phyloP scores from a whole-genome alignment of 2,113 vertebrate species.

The Phalacrocorax brasilianus region DNA sequence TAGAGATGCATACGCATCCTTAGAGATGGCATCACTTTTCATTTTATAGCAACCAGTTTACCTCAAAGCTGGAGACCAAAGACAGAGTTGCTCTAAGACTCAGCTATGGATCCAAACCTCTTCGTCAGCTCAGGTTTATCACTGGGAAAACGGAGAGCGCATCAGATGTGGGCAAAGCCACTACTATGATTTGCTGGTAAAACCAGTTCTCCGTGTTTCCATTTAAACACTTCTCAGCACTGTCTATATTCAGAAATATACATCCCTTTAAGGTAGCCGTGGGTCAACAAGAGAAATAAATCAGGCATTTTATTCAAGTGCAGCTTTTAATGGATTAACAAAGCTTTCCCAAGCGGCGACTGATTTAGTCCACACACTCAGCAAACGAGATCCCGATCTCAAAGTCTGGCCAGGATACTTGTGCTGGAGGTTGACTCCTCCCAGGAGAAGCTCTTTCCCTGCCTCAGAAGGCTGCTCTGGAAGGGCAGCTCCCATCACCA shows the following conservation, averaged over 20 bases:
- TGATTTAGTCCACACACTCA: not conserved
- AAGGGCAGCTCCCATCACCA: not conserved
- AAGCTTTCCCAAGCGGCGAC: not conserved
- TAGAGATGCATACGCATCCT: not conserved
- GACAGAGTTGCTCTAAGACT: not conserved
- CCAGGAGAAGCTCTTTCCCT: not conserved
- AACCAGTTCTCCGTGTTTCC: not conserved
- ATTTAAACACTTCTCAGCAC: no score
- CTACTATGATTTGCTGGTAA: not conserved
- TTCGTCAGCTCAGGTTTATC: not conserved
- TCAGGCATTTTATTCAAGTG: not conserved
- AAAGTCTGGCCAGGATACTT: not conserved
- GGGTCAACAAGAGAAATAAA: not conserved
- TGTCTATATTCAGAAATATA: not conserved
- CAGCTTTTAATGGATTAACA: not conserved
- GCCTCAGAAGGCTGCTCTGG: not conserved
- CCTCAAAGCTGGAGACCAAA: not conserved
- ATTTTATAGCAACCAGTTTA: not conserved
- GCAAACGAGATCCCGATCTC: not conserved
- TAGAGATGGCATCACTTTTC: not conserved
- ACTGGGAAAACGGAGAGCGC: not conserved
- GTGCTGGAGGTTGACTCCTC: not conserved
- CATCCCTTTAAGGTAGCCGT: not conserved
- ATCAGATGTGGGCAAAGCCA: not conserved
- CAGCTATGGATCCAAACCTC: not conserved